Evolutionary conservation across 23 tunicate species (phyloP).

Genomic region (Corella eumyota): DNA sequence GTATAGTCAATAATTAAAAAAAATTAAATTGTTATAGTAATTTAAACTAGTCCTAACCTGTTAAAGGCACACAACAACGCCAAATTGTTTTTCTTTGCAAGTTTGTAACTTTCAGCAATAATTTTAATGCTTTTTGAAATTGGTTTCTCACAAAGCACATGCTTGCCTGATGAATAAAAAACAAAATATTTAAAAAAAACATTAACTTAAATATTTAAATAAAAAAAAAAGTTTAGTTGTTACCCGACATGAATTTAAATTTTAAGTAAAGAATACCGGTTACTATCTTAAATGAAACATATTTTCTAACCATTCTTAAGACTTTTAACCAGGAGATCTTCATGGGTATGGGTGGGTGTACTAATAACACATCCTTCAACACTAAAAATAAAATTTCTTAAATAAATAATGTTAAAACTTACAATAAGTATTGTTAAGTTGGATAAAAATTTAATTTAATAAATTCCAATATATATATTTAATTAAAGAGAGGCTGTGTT

Average conservation of each 20-base stretch:
- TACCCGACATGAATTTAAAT: too few relatives aligned
- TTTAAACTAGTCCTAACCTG: conserved; percentile 19
- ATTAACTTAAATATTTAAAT: too few relatives aligned
- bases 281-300: too few relatives aligned
- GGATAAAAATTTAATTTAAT: too few relatives aligned
- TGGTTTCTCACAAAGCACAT: conserved; percentile 94
- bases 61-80: conserved; percentile 89
- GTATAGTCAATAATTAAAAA: too few relatives aligned
- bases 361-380: conserved; percentile 55
- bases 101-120: conserved; percentile 37
- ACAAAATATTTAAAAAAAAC: too few relatives aligned
- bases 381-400: conserved; percentile 18
- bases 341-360: conserved; percentile 88
- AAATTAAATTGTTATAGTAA: background rate
- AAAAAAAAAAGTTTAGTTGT: too few relatives aligned
- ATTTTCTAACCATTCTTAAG: conserved; percentile 43
- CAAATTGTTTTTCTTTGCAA: conserved; percentile 39
- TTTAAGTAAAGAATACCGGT: too few relatives aligned
- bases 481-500: background rate
- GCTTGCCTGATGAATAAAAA: too few relatives aligned
- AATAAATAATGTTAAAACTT: too few relatives aligned
- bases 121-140: conserved; percentile 45
- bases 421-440: too few relatives aligned
- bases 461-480: background rate
- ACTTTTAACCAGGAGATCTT: conserved; percentile 13